Evolutionary conservation across 2,113 vertebrate genomes (phyloP).

Genomic region (Myrmecophaga tridactyla): DNA sequence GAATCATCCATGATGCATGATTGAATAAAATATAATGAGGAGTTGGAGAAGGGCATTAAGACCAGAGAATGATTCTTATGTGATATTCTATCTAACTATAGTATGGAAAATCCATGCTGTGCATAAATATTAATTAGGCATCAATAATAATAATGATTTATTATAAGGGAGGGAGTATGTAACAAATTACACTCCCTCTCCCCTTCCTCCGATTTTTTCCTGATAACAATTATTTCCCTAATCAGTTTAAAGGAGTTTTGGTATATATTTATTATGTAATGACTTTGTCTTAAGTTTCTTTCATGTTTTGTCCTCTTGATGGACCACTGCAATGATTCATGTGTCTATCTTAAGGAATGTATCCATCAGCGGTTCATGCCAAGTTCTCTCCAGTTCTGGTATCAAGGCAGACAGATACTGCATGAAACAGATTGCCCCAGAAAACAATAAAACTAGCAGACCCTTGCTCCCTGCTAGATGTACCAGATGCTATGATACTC

Average conservation of each 20-base stretch:
- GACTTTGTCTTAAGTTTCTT: conserved; percentile 11
- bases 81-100: not conserved
- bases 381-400: conserved; percentile 3
- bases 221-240: not conserved
- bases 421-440: conserved; percentile 8
- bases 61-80: not conserved
- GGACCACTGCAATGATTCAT: not conserved
- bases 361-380: not conserved
- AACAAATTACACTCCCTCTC: not conserved
- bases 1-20: not conserved
- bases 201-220: not conserved
- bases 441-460: conserved; percentile 21
- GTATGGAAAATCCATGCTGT: not conserved
- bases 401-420: not conserved
- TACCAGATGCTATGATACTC: not conserved
- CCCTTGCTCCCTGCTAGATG: not conserved
- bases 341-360: not conserved
- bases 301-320: not conserved
- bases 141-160: conserved; percentile 1
- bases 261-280: conserved; percentile 16
- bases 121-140: conserved; percentile 8
- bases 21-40: not conserved
- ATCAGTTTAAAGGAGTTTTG: not conserved
- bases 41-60: conserved; percentile 12
- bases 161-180: not conserved